Conservation (phyloP, 2,888 invertebrate species). For the Dascillus cervinus region DNA sequence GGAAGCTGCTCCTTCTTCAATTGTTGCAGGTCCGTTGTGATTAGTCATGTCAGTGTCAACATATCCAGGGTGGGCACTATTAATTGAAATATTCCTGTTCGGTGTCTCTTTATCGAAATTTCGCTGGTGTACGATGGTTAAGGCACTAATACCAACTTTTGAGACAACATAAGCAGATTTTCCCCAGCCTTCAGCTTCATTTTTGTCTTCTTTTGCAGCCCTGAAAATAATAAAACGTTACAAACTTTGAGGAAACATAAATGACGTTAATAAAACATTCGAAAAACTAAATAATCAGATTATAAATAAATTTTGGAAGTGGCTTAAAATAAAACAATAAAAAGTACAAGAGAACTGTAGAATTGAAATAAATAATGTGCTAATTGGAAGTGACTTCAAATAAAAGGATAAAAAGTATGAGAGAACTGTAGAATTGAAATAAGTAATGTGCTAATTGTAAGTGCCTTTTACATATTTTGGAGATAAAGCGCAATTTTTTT, state of each 20-base stretch:
- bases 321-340: too few species aligned
- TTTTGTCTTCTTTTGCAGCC: constrained; percentile 26
- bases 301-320: too few species aligned
- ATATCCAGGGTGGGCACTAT: constrained; percentile 68
- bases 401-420: too few species aligned
- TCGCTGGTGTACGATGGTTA: constrained; percentile 60
- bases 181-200: constrained; percentile 32
- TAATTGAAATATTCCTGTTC: constrained; percentile 56
- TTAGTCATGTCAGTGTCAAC: constrained; percentile 73
- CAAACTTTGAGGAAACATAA: constrained; percentile 1
- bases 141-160: constrained; percentile 65
- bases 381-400: too few species aligned
- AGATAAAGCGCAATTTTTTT: too few species aligned
- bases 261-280: constrained; percentile 14
- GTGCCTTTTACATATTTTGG: too few species aligned
- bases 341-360: too few species aligned
- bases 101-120: constrained; percentile 44
- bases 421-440: too few species aligned
- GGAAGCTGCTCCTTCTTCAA: constrained; percentile 53
- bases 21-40: constrained; percentile 45
- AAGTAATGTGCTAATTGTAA: too few species aligned
- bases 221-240: constrained; percentile 26
- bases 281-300: too few species aligned
- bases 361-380: too few species aligned
- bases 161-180: constrained; percentile 59